Percentiles rank a stretch among this genome's conserved stretches.
These are phyloP conservation scores for Lagria hirta DNA, from an alignment of 2,888 invertebrate species.

Conservation along the genomic window DNA sequence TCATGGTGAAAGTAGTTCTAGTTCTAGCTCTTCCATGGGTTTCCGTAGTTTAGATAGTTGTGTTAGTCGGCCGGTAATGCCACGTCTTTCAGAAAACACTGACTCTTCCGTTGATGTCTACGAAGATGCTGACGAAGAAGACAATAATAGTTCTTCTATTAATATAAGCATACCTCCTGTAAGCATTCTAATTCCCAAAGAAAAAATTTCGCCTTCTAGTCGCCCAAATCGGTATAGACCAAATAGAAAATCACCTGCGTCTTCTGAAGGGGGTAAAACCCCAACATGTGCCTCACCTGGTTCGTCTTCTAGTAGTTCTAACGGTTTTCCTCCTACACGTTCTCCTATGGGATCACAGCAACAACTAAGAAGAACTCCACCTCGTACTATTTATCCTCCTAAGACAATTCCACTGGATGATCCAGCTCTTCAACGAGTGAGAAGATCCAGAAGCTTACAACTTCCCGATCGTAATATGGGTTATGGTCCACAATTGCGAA, in stretches of 20 bases:
- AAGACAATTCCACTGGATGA: conserved; percentile 36
- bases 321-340: conserved; percentile 44
- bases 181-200: conserved; percentile 45
- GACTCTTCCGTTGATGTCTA: conserved; percentile 56
- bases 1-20: conserved; percentile 58
- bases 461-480: conserved; percentile 58
- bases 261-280: conserved; percentile 48
- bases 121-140: conserved; percentile 56
- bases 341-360: conserved; percentile 38
- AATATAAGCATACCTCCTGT: conserved; percentile 51
- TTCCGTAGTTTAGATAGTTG: conserved; percentile 66
- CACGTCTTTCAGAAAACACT: conserved; percentile 57
- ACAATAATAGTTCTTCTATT: conserved; percentile 56
- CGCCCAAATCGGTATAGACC: conserved; percentile 44
- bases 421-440: conserved; percentile 47
- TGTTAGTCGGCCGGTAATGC: conserved; percentile 52
- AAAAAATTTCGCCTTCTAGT: conserved; percentile 50
- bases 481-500: conserved; percentile 23
- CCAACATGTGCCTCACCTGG: conserved; percentile 34
- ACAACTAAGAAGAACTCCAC: conserved; percentile 37
- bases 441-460: conserved; percentile 64
- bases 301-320: conserved; percentile 47
- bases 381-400: conserved; percentile 24
- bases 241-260: conserved; percentile 47
- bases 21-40: conserved; percentile 61